These are phyloP conservation scores for Hoplodrina blanda DNA, from an alignment of 2,888 invertebrate species.

Conservation along the genomic window DNA sequence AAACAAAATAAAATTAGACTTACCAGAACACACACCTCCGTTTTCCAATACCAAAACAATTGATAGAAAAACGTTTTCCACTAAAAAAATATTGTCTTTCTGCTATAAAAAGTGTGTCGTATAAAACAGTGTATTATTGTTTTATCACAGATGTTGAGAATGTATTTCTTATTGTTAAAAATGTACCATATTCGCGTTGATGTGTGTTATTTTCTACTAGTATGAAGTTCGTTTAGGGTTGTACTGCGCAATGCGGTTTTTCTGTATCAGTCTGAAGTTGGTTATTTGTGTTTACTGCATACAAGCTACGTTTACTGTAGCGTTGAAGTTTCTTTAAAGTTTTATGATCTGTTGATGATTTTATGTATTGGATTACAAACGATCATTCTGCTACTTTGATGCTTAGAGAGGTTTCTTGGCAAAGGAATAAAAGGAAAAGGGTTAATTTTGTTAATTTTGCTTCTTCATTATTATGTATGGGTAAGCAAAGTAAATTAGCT, in stretches of 20 bases:
- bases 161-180: conserved; percentile 55
- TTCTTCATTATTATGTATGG: neutral
- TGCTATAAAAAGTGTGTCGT: conserved; percentile 10
- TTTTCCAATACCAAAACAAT: conserved; percentile 52
- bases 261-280: conserved; percentile 74
- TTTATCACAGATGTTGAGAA: conserved; percentile 65
- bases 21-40: conserved; percentile 53
- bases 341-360: neutral
- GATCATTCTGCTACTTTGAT: neutral
- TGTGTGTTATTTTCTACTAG: conserved; percentile 69
- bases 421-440: neutral
- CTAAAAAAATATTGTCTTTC: conserved; percentile 24
- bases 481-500: neutral
- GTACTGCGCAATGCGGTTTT: conserved; percentile 81
- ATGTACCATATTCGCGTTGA: conserved; percentile 58
- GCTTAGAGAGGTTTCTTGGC: neutral
- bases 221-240: conserved; percentile 69
- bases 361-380: neutral
- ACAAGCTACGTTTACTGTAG: conserved; percentile 25
- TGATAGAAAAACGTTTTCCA: conserved; percentile 26
- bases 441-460: neutral
- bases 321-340: conserved; percentile 27
- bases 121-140: conserved; percentile 44
- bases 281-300: conserved; percentile 65
- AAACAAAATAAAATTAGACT: conserved; percentile 30